Evolutionary conservation across 2,113 vertebrate species (phyloP).

Genomic region (Syngnathoides biaculeatus): DNA sequence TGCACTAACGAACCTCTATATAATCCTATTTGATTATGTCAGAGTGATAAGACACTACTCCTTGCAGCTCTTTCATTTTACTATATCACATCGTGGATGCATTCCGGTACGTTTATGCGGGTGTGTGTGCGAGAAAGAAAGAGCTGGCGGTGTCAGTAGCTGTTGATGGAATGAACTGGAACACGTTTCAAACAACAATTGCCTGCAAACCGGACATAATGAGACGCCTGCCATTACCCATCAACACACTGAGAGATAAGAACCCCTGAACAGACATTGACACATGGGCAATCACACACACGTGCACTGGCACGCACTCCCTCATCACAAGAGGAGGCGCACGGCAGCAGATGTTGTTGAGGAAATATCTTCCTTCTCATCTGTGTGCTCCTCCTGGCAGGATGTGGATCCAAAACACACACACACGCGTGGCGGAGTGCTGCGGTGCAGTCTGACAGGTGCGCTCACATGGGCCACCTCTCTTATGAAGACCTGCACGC

Average conservation of each 20-base stretch:
- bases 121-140: constrained; percentile 16
- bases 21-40: constrained; percentile 67
- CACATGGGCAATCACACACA: constrained; percentile 21
- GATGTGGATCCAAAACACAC: constrained; percentile 35
- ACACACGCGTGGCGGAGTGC: constrained; percentile 33
- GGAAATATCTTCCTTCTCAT: constrained; percentile 62
- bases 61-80: constrained; percentile 41
- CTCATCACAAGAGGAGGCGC: constrained; percentile 58
- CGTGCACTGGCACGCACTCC: constrained; percentile 13
- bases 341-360: constrained; percentile 70
- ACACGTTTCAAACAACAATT: constrained; percentile 73
- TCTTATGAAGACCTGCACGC: constrained; percentile 36
- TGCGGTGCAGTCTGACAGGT: constrained; percentile 61
- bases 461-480: constrained; percentile 51
- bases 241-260: constrained; percentile 67
- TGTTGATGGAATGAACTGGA: constrained; percentile 74
- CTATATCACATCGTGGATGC: constrained; percentile 21
- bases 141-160: constrained; percentile 67
- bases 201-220: constrained; percentile 73
- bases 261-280: constrained; percentile 34
- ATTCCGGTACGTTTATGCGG: constrained; percentile 21
- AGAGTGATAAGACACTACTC: constrained; percentile 59
- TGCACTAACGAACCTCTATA: constrained; percentile 59
- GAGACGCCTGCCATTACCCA: constrained; percentile 71
- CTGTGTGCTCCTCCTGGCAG: constrained; percentile 54